phyloP scores from a whole-genome alignment of 2,888 invertebrate genomes.

The Harpalus rufipes region DNA sequence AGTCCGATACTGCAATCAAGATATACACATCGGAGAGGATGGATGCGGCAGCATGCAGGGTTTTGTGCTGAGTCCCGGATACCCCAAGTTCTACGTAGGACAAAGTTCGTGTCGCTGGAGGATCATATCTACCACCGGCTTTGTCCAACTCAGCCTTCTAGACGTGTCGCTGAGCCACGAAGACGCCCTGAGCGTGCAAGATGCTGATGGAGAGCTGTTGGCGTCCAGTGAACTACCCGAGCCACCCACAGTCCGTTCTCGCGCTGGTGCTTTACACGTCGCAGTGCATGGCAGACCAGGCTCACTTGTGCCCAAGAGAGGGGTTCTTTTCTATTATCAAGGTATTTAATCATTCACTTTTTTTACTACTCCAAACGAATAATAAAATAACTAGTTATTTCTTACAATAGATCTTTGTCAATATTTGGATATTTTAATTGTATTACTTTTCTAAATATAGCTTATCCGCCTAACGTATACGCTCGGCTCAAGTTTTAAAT shows the following conservation, averaged over 20 bases:
- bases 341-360: conserved; percentile 7
- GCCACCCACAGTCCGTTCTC: conserved; percentile 20
- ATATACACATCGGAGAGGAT: conserved; percentile 75
- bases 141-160: conserved; percentile 84
- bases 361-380: neutral
- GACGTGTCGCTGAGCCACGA: conserved; percentile 85
- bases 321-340: conserved; percentile 54
- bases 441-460: no score
- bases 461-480: no score
- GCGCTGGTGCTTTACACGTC: conserved; percentile 20
- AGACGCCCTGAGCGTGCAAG: conserved; percentile 41
- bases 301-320: conserved; percentile 57
- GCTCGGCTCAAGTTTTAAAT: no score
- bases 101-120: conserved; percentile 84
- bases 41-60: conserved; percentile 79
- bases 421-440: no score
- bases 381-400: neutral
- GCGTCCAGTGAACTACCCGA: conserved; percentile 25
- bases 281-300: conserved; percentile 45
- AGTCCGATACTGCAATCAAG: conserved; percentile 78
- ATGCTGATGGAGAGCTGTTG: neutral
- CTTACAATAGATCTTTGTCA: no score
- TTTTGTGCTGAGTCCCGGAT: conserved; percentile 85
- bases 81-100: conserved; percentile 86
- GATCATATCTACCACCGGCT: conserved; percentile 80